These are phyloP conservation scores for Raphicerus campestris DNA, from an alignment of 2,113 vertebrate species.

Conservation along the genomic window DNA sequence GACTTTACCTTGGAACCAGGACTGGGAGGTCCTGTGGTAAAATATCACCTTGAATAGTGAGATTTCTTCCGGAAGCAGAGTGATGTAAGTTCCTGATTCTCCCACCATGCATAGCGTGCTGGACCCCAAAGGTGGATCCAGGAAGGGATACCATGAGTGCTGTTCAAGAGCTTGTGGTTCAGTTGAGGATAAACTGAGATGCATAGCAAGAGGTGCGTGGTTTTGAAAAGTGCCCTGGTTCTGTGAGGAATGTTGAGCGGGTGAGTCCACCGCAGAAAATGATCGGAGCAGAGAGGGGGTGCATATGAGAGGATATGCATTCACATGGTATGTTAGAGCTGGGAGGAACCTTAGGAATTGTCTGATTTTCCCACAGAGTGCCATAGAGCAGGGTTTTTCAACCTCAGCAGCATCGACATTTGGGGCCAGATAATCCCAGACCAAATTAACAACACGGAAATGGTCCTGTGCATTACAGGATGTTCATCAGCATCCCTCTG, in stretches of 20 bases:
- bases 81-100: background rate
- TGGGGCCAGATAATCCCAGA: background rate
- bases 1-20: background rate
- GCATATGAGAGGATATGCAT: no score
- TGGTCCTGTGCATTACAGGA: background rate
- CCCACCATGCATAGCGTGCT: fast-evolving
- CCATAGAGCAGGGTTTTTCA: background rate
- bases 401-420: background rate
- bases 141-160: background rate
- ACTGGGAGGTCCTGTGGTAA: background rate
- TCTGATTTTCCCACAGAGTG: background rate
- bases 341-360: background rate
- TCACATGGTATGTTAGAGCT: fast-evolving
- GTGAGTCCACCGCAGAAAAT: background rate
- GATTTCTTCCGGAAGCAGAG: background rate
- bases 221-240: background rate
- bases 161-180: background rate
- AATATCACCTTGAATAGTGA: background rate
- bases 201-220: fast-evolving
- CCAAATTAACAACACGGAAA: background rate
- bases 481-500: background rate
- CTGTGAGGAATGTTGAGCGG: background rate
- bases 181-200: background rate
- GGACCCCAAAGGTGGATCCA: background rate
- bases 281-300: fast-evolving